Evolutionary conservation across 1,140 invertebrate genomes (phyloP).

Genomic region (Leucophenga varia): DNA sequence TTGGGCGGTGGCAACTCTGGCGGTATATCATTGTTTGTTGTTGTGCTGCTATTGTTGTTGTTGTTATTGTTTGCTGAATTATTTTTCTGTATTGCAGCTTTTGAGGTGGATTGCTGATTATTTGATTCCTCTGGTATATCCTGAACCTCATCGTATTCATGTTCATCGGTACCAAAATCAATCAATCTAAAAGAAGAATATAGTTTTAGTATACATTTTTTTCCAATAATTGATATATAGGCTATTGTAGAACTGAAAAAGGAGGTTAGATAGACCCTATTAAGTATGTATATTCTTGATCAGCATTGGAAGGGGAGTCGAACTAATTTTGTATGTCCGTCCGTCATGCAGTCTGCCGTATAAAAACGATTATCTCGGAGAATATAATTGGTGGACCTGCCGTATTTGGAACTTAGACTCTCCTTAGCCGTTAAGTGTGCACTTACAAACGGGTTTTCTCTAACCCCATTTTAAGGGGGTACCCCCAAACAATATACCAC

Average conservation of each 20-base stretch:
- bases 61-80: constrained; percentile 29
- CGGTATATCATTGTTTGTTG: constrained; percentile 27
- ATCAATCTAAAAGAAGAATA: constrained; percentile 33
- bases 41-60: constrained; percentile 12
- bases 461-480: no score
- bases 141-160: constrained; percentile 55
- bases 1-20: constrained; percentile 49
- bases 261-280: neutral
- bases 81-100: neutral
- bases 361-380: no score
- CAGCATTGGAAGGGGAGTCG: no score
- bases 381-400: no score
- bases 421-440: no score
- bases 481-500: constrained; percentile 1
- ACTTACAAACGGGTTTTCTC: no score
- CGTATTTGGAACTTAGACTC: no score
- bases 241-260: neutral
- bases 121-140: constrained; percentile 49
- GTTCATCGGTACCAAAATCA: constrained; percentile 51
- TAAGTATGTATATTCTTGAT: no score
- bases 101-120: constrained; percentile 32
- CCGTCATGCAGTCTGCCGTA: no score
- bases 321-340: no score
- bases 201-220: no score
- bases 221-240: no score